Percentiles rank a stretch among this genome's conserved stretches.
These are phyloP conservation scores for Pyrocoelia pectoralis DNA, from an alignment of 2,888 invertebrate species.

Conservation along the genomic window DNA sequence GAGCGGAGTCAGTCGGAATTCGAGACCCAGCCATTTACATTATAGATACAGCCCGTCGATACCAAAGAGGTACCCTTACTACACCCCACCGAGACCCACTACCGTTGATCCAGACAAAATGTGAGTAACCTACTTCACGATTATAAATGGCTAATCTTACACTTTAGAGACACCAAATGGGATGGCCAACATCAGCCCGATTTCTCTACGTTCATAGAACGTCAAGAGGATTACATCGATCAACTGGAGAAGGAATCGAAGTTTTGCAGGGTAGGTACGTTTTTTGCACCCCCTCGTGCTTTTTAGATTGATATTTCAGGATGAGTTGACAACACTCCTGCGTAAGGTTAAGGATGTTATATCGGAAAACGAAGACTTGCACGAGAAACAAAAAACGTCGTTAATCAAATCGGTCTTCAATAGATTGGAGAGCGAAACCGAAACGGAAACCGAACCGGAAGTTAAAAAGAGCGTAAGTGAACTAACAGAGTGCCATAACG, in stretches of 20 bases:
- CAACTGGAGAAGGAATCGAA: slow-evolving; percentile 86
- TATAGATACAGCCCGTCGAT: slow-evolving; percentile 37
- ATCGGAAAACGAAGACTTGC: slow-evolving; percentile 82
- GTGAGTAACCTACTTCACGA: neutral
- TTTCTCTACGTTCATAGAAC: slow-evolving; percentile 80
- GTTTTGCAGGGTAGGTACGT: slow-evolving; percentile 72
- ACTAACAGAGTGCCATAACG: no score
- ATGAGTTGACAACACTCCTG: slow-evolving; percentile 77
- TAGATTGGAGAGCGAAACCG: slow-evolving; percentile 65
- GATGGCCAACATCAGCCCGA: slow-evolving; percentile 67
- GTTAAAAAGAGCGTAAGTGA: slow-evolving; percentile 30
- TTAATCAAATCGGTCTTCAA: slow-evolving; percentile 65
- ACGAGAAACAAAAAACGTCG: slow-evolving; percentile 72
- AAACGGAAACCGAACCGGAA: slow-evolving; percentile 54
- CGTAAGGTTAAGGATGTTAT: slow-evolving; percentile 87
- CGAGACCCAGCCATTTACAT: slow-evolving; percentile 36
- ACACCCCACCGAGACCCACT: slow-evolving; percentile 28
- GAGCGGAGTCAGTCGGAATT: slow-evolving; percentile 53
- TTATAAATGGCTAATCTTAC: neutral
- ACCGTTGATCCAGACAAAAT: slow-evolving; percentile 9
- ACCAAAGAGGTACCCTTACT: slow-evolving; percentile 37
- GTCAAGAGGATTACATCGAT: slow-evolving; percentile 88
- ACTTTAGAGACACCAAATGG: slow-evolving; percentile 23
- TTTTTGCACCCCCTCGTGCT: neutral
- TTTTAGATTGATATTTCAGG: slow-evolving; percentile 58